Evolutionary conservation across 2,113 vertebrate genomes (phyloP).

Genomic region (Nettapus auritus): DNA sequence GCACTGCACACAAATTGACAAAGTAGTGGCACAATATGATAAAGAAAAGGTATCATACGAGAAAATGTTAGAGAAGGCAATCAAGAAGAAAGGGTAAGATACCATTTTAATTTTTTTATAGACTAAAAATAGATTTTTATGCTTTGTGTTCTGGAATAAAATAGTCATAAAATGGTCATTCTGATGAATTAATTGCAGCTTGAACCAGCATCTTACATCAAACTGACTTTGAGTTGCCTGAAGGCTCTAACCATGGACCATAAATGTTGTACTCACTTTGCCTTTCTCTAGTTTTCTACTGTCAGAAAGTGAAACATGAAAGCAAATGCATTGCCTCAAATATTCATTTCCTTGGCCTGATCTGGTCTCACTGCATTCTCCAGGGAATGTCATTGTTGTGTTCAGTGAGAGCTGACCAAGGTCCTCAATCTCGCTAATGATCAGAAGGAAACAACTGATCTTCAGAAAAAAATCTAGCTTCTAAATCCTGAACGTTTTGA

Average conservation of each 20-base stretch:
- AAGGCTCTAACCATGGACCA: neutral
- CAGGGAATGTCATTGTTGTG: neutral
- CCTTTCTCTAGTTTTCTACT: neutral
- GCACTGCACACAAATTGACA: constrained; percentile 95
- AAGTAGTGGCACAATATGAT: constrained; percentile 93
- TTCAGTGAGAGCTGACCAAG: neutral
- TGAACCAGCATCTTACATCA: neutral
- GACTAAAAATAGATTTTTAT: neutral
- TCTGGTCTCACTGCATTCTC: neutral
- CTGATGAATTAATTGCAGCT: neutral
- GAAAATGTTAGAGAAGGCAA: constrained; percentile 94
- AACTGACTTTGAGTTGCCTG: neutral
- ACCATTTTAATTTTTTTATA: neutral
- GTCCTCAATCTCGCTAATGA: neutral
- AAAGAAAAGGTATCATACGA: constrained; percentile 92
- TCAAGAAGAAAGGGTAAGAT: constrained; percentile 95
- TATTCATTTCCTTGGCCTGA: neutral
- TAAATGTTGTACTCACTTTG: neutral
- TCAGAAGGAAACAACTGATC: neutral
- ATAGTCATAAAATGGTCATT: neutral
- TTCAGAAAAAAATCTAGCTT: neutral
- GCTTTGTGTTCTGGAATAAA: neutral
- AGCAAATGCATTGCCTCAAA: neutral
- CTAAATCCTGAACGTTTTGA: neutral
- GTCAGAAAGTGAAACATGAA: neutral